A percentile compares a stretch with the other conserved stretches of the same genome.
phyloP scores from a whole-genome alignment of 1,140 invertebrate species.

The Drusus annulatus region DNA sequence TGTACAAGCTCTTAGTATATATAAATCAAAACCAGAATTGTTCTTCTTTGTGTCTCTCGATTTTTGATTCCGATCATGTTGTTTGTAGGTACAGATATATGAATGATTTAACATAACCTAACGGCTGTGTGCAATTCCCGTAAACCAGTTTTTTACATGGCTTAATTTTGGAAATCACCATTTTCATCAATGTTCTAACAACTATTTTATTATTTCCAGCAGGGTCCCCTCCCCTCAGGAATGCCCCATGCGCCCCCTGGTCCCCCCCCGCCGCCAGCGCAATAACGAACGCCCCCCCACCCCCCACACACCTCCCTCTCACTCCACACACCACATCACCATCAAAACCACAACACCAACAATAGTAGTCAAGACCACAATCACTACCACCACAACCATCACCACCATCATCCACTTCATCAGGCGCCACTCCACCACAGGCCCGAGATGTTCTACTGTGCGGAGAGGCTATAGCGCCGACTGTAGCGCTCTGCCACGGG shows the following conservation, averaged over 20 bases:
- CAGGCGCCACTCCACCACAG: no score
- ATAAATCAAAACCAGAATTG: no score
- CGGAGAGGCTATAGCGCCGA: slow-evolving; percentile 17
- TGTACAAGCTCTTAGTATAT: no score
- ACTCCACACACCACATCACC: slow-evolving; percentile 12
- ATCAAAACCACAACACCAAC: slow-evolving; percentile 29
- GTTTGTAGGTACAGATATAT: no score
- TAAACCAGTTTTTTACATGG: no score
- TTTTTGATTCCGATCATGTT: no score
- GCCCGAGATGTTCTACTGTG: slow-evolving; percentile 34
- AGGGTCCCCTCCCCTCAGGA: slow-evolving; percentile 53
- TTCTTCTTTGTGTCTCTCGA: no score
- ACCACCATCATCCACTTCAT: slow-evolving; percentile 24
- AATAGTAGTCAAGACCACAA: neutral
- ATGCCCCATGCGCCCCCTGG: slow-evolving; percentile 58
- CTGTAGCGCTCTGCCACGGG: neutral
- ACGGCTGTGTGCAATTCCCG: no score
- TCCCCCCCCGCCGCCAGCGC: slow-evolving; percentile 54
- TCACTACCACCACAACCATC: slow-evolving; percentile 8
- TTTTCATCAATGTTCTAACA: no score
- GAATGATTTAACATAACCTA: no score
- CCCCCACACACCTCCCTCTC: slow-evolving; percentile 37
- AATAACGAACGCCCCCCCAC: slow-evolving; percentile 57
- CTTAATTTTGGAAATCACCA: no score
- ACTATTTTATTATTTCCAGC: neutral